Conservation (phyloP, 2,797 vertebrate genomes). For the Etheostoma nigrum region DNA sequence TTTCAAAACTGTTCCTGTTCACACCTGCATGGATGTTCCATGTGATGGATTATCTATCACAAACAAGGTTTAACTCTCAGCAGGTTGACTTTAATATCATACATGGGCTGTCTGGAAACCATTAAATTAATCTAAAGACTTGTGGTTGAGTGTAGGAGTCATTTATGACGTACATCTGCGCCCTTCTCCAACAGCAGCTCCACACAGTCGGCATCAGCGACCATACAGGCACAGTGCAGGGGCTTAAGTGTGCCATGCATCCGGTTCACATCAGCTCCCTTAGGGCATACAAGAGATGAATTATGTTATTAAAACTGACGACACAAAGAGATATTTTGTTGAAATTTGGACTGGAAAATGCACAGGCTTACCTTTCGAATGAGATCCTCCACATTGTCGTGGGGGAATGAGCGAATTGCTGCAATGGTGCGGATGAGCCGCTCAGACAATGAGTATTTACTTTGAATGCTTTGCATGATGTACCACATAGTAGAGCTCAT, state of each 20-base stretch:
- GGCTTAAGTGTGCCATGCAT: slow-evolving; percentile 97
- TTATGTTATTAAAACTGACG: not conserved
- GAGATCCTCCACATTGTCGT: slow-evolving; percentile 96
- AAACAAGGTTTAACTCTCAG: not conserved
- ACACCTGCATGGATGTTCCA: not conserved
- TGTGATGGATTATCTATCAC: slow-evolving; percentile 3
- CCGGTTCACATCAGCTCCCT: slow-evolving; percentile 97
- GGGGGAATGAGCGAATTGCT: slow-evolving; percentile 95
- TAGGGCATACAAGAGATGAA: slow-evolving; percentile 6
- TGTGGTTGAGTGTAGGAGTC: not conserved
- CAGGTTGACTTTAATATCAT: not conserved
- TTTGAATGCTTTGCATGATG: slow-evolving; percentile 98
- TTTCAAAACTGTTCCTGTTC: not conserved
- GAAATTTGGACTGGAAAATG: not conserved
- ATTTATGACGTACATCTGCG: slow-evolving; percentile 88
- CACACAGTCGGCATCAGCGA: slow-evolving; percentile 95
- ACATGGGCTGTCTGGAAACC: not conserved
- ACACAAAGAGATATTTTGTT: not conserved
- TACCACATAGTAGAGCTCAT: slow-evolving; percentile 98
- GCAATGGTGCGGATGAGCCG: slow-evolving; percentile 96
- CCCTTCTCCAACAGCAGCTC: slow-evolving; percentile 96
- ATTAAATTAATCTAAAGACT: not conserved
- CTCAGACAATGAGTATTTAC: slow-evolving; percentile 97
- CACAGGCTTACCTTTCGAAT: slow-evolving; percentile 89
- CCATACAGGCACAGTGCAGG: slow-evolving; percentile 98